Evolutionary conservation across 2,113 vertebrate species (phyloP).

Genomic region (Nerophis lumbriciformis): DNA sequence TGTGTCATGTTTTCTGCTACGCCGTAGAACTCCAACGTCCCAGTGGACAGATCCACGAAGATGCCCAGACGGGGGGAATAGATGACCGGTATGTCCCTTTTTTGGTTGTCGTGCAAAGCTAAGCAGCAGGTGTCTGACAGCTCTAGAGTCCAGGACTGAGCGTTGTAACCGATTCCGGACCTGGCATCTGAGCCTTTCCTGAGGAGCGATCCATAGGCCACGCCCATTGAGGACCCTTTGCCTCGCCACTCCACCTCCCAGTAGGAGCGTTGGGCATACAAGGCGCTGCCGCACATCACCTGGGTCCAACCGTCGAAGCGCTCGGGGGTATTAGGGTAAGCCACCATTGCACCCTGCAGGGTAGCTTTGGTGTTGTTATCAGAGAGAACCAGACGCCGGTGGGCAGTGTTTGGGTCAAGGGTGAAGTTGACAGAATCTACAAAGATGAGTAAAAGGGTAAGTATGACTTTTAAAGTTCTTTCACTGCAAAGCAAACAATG

Average conservation of each 20-base stretch:
- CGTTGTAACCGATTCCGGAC: slow-evolving; percentile 75
- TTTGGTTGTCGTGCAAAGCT: slow-evolving; percentile 78
- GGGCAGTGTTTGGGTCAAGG: slow-evolving; percentile 67
- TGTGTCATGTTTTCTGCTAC: slow-evolving; percentile 70
- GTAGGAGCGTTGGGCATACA: slow-evolving; percentile 67
- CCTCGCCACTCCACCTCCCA: slow-evolving; percentile 79
- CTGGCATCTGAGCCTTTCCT: slow-evolving; percentile 72
- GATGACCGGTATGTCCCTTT: slow-evolving; percentile 66
- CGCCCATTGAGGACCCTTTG: slow-evolving; percentile 69
- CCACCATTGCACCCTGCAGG: slow-evolving; percentile 47
- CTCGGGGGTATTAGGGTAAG: slow-evolving; percentile 42
- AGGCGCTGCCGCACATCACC: slow-evolving; percentile 67
- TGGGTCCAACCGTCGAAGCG: slow-evolving; percentile 76
- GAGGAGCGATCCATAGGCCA: slow-evolving; percentile 66
- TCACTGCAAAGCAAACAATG: no score
- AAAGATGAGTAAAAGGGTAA: background rate
- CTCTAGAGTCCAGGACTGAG: slow-evolving; percentile 79
- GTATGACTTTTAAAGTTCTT: no score
- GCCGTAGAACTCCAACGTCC: slow-evolving; percentile 71
- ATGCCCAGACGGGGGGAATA: slow-evolving; percentile 74
- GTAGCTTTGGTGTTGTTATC: slow-evolving; percentile 66
- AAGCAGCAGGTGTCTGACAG: slow-evolving; percentile 78
- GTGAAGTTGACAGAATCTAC: slow-evolving; percentile 49
- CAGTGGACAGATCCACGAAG: slow-evolving; percentile 63
- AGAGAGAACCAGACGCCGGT: slow-evolving; percentile 61